Percentiles rank a stretch among this genome's conserved stretches.
Evolutionary conservation across 2,888 invertebrate species (phyloP).

Genomic region (Apomyelois bistriatella): DNA sequence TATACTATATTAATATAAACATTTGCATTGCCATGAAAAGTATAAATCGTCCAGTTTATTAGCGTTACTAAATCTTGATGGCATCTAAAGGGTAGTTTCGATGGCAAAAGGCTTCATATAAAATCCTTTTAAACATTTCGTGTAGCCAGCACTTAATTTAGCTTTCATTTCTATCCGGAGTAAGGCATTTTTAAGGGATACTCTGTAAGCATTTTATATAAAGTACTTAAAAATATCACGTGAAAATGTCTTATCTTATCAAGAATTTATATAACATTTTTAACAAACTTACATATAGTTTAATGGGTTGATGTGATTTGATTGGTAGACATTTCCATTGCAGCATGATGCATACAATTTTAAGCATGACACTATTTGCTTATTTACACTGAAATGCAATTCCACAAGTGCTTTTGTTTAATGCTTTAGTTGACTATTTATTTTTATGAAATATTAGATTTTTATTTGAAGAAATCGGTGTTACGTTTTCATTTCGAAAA

Average conservation of each 20-base stretch:
- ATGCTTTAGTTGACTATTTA: conserved; percentile 51
- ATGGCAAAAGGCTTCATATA: neutral
- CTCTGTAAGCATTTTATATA: neutral
- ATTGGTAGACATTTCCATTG: neutral
- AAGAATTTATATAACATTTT: neutral
- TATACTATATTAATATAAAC: neutral
- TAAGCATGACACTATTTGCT: conserved; percentile 54
- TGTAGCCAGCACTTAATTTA: neutral
- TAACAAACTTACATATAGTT: neutral
- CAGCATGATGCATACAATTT: conserved; percentile 36
- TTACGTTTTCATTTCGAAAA: conserved; percentile 49
- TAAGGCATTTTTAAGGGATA: neutral
- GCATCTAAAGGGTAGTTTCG: neutral
- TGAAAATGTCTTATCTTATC: neutral
- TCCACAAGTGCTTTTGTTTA: conserved; percentile 46
- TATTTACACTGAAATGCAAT: conserved; percentile 55
- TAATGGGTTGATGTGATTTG: neutral
- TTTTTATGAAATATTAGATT: conserved; percentile 25
- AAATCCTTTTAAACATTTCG: neutral
- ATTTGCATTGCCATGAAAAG: too few species aligned
- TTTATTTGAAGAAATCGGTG: conserved; percentile 68
- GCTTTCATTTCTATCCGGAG: neutral
- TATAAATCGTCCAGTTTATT: too few species aligned
- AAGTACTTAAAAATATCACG: too few species aligned
- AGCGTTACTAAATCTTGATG: too few species aligned